phyloP scores from a whole-genome alignment of 2,797 vertebrate species.

The Siniperca scherzeri region DNA sequence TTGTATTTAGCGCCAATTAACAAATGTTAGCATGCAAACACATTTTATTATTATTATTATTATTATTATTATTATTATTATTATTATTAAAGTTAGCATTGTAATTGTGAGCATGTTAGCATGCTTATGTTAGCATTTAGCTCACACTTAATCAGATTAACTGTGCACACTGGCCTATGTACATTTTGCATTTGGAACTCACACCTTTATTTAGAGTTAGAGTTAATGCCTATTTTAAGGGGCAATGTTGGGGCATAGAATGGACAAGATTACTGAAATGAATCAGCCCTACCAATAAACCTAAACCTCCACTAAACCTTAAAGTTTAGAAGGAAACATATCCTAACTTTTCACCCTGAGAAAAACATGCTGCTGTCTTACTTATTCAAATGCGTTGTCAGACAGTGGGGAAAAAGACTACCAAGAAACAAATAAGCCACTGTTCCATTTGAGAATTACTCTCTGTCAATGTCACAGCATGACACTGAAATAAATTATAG shows the following conservation, averaged over 20 bases:
- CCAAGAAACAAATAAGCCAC: slow-evolving; percentile 45
- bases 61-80: too few species aligned
- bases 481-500: slow-evolving; percentile 47
- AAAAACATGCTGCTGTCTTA: slow-evolving; percentile 25
- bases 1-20: background rate
- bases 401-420: background rate
- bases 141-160: background rate
- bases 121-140: background rate
- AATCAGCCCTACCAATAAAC: background rate
- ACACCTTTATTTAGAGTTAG: too few species aligned
- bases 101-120: too few species aligned
- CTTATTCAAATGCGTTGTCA: slow-evolving; percentile 31
- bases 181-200: background rate
- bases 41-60: too few species aligned
- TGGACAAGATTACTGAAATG: background rate
- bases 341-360: slow-evolving; percentile 4
- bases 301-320: background rate
- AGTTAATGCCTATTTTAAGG: background rate
- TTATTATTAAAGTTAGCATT: too few species aligned
- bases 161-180: too few species aligned
- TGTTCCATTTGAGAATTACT: slow-evolving; percentile 36
- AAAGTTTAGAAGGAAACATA: background rate
- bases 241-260: background rate
- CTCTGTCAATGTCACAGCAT: slow-evolving; percentile 40
- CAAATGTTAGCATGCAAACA: background rate